Percentiles rank a stretch among this genome's conserved stretches.
These are phyloP conservation scores for Heliconius ethilla DNA, from an alignment of 2,888 invertebrate species.

Conservation along the genomic window DNA sequence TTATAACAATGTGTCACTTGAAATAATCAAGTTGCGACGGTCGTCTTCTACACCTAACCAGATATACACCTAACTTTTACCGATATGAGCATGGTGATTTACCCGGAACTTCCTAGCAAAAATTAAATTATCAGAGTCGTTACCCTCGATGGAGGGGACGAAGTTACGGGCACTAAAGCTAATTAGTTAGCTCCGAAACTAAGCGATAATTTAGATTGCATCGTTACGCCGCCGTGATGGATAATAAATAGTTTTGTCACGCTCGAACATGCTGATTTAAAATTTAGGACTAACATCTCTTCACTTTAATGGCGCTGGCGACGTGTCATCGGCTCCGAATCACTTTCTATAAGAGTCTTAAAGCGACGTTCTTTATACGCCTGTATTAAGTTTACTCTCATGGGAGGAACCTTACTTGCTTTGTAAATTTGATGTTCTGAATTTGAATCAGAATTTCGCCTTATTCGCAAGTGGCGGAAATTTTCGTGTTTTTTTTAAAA, in stretches of 20 bases:
- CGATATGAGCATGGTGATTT: slow-evolving; percentile 48
- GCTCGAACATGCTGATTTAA: slow-evolving; percentile 20
- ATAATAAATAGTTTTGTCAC: slow-evolving; percentile 48
- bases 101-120: slow-evolving; percentile 54
- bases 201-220: slow-evolving; percentile 68
- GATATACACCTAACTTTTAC: slow-evolving; percentile 53
- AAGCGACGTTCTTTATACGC: slow-evolving; percentile 7
- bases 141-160: slow-evolving; percentile 52
- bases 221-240: slow-evolving; percentile 47
- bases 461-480: not conserved
- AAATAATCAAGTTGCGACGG: not conserved
- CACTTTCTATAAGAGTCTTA: slow-evolving; percentile 13
- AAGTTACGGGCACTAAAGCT: slow-evolving; percentile 66
- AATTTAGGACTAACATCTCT: slow-evolving; percentile 18
- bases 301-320: slow-evolving; percentile 7
- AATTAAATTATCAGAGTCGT: slow-evolving; percentile 67
- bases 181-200: slow-evolving; percentile 71
- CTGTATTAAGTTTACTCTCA: slow-evolving; percentile 14
- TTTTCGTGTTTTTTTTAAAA: not conserved
- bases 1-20: not conserved
- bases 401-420: slow-evolving; percentile 22
- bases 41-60: slow-evolving; percentile 50
- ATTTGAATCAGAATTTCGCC: slow-evolving; percentile 1
- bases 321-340: not conserved
- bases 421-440: slow-evolving; percentile 27